phyloP scores from a whole-genome alignment of 2,888 invertebrate species.

The Hypomecis atomaria region DNA sequence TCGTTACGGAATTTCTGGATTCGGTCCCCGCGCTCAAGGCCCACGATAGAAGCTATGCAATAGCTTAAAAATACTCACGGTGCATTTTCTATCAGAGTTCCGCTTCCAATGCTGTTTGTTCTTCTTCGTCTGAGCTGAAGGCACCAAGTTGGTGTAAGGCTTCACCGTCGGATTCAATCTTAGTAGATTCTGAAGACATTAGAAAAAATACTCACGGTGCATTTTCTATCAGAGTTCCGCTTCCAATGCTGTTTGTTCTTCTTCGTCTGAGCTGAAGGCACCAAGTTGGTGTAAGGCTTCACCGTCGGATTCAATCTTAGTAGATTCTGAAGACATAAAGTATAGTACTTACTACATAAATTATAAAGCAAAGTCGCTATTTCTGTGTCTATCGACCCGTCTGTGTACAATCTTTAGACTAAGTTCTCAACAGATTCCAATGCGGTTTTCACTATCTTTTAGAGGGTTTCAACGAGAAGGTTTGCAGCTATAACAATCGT shows the following conservation, averaged over 20 bases:
- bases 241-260: conserved; percentile 97
- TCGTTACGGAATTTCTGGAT: no score
- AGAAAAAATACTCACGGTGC: conserved; percentile 86
- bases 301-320: conserved; percentile 94
- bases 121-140: conserved; percentile 93
- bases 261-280: conserved; percentile 95
- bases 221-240: conserved; percentile 93
- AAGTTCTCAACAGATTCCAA: no score
- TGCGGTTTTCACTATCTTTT: no score
- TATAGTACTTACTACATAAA: no score
- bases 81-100: conserved; percentile 93
- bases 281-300: conserved; percentile 89
- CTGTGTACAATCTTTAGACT: no score
- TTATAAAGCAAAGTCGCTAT: no score
- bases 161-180: conserved; percentile 93
- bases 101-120: conserved; percentile 98
- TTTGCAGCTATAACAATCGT: no score
- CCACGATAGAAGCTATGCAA: no score
- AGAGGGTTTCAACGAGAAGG: no score
- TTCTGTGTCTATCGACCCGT: no score
- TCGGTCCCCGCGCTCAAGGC: no score
- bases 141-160: conserved; percentile 90
- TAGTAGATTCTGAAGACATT: conserved; percentile 95
- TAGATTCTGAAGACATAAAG: conserved; percentile 95
- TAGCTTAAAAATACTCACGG: conserved; percentile 83